These are phyloP conservation scores for Mormyrops attenuatus DNA, from an alignment of 2,797 vertebrate species.

Conservation along the genomic window DNA sequence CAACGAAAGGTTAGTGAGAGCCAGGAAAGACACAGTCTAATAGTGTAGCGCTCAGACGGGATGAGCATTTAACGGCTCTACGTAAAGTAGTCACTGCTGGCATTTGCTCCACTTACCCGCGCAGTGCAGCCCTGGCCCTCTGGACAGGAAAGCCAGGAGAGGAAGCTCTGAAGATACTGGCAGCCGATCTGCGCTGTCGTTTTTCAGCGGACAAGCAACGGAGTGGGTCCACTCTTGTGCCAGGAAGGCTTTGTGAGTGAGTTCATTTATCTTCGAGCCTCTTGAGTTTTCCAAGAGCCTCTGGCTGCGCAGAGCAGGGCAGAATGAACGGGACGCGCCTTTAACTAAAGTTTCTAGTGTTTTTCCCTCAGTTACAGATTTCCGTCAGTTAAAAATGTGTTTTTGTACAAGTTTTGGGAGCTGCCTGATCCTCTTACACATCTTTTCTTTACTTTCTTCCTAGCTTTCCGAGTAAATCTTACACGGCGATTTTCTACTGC, in stretches of 20 bases:
- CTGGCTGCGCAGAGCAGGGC: neutral
- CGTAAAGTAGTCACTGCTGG: neutral
- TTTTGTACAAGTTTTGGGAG: neutral
- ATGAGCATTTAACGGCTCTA: neutral
- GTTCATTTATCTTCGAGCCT: neutral
- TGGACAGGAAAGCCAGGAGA: neutral
- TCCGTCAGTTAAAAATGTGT: neutral
- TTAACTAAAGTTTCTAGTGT: neutral
- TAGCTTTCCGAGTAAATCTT: neutral
- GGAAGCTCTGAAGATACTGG: neutral
- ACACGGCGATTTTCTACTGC: neutral
- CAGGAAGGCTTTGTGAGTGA: neutral
- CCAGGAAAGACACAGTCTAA: neutral
- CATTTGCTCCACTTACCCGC: neutral
- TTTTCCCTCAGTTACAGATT: neutral
- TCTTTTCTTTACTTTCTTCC: neutral
- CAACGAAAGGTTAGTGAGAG: neutral
- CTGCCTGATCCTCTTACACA: neutral
- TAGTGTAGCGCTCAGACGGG: neutral
- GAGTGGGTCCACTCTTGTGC: neutral
- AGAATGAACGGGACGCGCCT: neutral
- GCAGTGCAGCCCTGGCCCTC: neutral
- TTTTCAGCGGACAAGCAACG: neutral
- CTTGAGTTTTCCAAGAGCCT: neutral
- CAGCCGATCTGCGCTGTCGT: neutral